Conservation (phyloP, 2,797 vertebrate genomes). For the Gorsachius magnificus region DNA sequence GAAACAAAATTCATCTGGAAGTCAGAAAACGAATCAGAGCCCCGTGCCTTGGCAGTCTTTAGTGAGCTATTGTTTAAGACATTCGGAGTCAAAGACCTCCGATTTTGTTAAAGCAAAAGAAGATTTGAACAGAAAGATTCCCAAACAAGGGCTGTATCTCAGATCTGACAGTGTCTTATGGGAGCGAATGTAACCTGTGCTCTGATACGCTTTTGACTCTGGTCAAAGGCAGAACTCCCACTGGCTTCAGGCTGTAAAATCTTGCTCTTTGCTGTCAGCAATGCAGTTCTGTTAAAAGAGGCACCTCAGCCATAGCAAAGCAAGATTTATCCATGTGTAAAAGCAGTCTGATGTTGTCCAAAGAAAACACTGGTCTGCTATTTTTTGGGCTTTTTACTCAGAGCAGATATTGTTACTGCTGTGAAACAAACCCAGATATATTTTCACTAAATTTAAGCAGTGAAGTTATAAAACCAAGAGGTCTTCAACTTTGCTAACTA, state of each 20-base stretch:
- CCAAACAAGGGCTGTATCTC: background rate
- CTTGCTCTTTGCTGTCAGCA: slow-evolving; percentile 21
- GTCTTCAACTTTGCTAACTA: background rate
- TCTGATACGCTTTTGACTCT: background rate
- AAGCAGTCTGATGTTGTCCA: background rate
- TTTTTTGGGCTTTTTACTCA: background rate
- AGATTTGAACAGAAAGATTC: background rate
- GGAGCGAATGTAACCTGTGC: background rate
- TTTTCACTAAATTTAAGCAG: background rate
- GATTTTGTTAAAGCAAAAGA: background rate
- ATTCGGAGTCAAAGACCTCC: background rate
- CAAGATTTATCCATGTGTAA: background rate
- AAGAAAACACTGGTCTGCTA: background rate
- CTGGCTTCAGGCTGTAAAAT: slow-evolving; percentile 1
- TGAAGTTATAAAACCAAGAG: background rate
- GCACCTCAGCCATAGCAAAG: background rate
- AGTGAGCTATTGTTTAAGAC: background rate
- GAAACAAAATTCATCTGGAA: background rate
- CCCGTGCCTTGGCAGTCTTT: background rate
- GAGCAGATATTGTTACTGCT: background rate
- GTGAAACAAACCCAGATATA: background rate
- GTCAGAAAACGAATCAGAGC: background rate
- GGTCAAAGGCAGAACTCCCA: slow-evolving; percentile 28
- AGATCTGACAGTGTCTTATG: background rate
- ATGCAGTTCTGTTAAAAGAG: background rate